These are phyloP conservation scores for Latrodectus hesperus DNA, from an alignment of 2,888 invertebrate species.

Conservation along the genomic window DNA sequence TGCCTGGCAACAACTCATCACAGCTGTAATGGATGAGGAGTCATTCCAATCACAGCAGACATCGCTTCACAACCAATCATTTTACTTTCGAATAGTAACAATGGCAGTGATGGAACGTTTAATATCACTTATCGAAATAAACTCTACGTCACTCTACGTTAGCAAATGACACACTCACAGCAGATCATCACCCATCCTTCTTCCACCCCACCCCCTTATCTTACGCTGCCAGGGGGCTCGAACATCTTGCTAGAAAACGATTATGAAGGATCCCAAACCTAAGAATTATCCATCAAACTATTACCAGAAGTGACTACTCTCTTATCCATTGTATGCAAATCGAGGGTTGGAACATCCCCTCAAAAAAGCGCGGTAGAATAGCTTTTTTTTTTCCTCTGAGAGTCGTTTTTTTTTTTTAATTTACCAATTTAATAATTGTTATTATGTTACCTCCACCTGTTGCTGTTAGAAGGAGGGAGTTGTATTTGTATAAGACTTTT, in stretches of 20 bases:
- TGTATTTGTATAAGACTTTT: not conserved
- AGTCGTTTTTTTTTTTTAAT: conserved; percentile 41
- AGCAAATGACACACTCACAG: conserved; percentile 4
- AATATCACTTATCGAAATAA: conserved; percentile 6
- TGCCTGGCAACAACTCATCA: too few species aligned
- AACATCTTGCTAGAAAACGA: conserved; percentile 21
- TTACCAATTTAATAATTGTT: conserved; percentile 60
- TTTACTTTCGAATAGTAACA: too few species aligned
- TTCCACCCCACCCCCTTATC: not conserved
- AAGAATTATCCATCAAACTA: conserved; percentile 60
- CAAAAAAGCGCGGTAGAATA: too few species aligned
- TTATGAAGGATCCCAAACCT: not conserved
- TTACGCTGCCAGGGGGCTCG: not conserved
- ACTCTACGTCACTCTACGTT: not conserved
- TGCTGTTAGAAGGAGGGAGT: not conserved
- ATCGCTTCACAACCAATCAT: too few species aligned
- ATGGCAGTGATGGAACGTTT: not conserved
- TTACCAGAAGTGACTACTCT: conserved; percentile 17
- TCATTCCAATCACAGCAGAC: too few species aligned
- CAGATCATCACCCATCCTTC: too few species aligned
- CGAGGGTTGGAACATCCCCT: too few species aligned
- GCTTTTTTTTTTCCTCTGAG: not conserved
- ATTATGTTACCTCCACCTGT: conserved; percentile 63
- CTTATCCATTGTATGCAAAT: too few species aligned
- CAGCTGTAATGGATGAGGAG: too few species aligned